phyloP scores from a whole-genome alignment of 2,888 invertebrate genomes.

The Cremastinae sp. region DNA sequence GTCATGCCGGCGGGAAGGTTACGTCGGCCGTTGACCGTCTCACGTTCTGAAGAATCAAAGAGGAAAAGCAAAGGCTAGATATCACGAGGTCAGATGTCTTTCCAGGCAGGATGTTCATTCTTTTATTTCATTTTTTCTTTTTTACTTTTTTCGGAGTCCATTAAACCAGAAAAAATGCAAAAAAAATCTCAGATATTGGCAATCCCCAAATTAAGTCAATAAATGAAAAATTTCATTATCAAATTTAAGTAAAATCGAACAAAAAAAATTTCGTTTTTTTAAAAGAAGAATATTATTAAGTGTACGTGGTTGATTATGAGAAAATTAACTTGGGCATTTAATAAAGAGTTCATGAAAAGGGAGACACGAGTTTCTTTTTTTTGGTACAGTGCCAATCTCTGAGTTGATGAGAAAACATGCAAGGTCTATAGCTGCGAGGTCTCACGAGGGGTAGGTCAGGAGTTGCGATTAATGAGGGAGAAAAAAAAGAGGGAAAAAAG shows the following conservation, averaged over 20 bases:
- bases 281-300: not conserved
- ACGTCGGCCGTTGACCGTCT: constrained; percentile 62
- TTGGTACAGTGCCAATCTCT: constrained; percentile 12
- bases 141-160: constrained; percentile 22
- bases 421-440: constrained; percentile 19
- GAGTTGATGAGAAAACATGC: constrained; percentile 19
- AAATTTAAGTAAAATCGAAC: too few species aligned
- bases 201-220: too few species aligned
- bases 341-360: not conserved
- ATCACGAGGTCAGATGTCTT: constrained; percentile 51
- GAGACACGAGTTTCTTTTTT: not conserved
- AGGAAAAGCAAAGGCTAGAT: constrained; percentile 58
- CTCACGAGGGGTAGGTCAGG: constrained; percentile 50
- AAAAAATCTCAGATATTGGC: not conserved
- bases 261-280: constrained; percentile 4
- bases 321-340: not conserved
- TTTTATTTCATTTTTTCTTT: not conserved
- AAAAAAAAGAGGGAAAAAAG: constrained; percentile 10
- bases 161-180: too few species aligned
- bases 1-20: constrained; percentile 62
- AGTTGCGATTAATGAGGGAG: constrained; percentile 21
- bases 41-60: constrained; percentile 63
- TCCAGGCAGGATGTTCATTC: constrained; percentile 23
- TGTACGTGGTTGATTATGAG: not conserved
- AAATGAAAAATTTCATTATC: too few species aligned